Percentiles rank a stretch among this genome's conserved stretches.
These are phyloP conservation scores for Holotrichia oblita DNA, from an alignment of 1,140 invertebrate genomes.

Conservation along the genomic window DNA sequence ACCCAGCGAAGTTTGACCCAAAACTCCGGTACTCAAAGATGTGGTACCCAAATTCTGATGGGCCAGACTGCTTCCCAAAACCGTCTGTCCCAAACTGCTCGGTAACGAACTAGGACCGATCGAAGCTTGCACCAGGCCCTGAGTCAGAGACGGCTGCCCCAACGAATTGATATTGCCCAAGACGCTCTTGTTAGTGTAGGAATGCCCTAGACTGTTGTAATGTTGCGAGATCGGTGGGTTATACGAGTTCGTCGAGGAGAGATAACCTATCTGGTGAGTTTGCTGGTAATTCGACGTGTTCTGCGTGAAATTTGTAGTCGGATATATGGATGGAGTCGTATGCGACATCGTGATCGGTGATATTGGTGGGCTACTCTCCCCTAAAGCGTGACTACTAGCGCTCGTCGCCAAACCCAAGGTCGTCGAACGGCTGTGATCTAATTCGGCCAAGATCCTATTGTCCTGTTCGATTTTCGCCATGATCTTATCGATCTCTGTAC, in stretches of 20 bases:
- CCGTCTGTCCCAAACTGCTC: constrained; percentile 50
- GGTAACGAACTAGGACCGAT: constrained; percentile 13
- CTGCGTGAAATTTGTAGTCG: constrained; percentile 63
- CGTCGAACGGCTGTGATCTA: constrained; percentile 80
- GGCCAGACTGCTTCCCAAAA: constrained; percentile 38
- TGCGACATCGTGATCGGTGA: constrained; percentile 67
- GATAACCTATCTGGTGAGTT: constrained; percentile 65
- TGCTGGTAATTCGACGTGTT: constrained; percentile 66
- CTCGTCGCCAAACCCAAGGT: constrained; percentile 64
- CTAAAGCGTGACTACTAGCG: constrained; percentile 67
- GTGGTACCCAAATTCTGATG: constrained; percentile 21
- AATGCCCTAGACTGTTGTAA: constrained; percentile 64
- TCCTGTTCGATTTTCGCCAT: constrained; percentile 95
- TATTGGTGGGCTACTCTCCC: constrained; percentile 67
- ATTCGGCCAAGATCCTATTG: constrained; percentile 85
- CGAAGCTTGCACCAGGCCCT: constrained; percentile 30
- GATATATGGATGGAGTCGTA: constrained; percentile 61
- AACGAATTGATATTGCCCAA: constrained; percentile 55
- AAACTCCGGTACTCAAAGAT: neutral
- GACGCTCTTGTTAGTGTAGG: constrained; percentile 66
- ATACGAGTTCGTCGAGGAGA: constrained; percentile 62
- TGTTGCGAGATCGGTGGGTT: constrained; percentile 59
- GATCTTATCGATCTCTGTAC: constrained; percentile 88
- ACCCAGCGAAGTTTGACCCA: constrained; percentile 40
- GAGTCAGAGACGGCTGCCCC: neutral